Conservation (phyloP, 2,113 vertebrate species). For the Corydoras sp. region DNA sequence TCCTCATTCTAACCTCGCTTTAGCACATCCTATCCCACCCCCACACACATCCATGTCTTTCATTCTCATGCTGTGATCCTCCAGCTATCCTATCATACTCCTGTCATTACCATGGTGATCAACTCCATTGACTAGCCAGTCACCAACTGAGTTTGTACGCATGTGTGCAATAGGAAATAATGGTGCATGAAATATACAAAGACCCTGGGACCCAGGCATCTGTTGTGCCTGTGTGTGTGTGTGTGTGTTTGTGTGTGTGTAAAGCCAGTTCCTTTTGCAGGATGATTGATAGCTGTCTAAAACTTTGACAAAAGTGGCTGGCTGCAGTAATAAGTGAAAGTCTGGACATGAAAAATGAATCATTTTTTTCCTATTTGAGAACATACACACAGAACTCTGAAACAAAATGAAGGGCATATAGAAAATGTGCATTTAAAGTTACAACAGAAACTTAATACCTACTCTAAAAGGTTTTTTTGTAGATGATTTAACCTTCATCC, state of each 20-base stretch:
- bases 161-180: conserved; percentile 28
- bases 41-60: conserved; percentile 6
- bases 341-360: conserved; percentile 18
- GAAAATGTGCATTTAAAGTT: neutral
- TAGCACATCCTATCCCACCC: neutral
- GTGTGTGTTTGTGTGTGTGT: conserved; percentile 14
- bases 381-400: neutral
- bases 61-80: conserved; percentile 49
- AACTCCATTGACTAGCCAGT: conserved; percentile 49
- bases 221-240: conserved; percentile 21
- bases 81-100: conserved; percentile 50
- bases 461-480: too few species aligned
- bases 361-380: neutral
- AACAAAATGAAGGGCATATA: neutral
- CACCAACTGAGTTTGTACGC: conserved; percentile 33
- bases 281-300: conserved; percentile 17
- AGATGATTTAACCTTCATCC: too few species aligned
- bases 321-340: conserved; percentile 14
- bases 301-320: neutral
- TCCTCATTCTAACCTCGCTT: conserved; percentile 26
- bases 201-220: conserved; percentile 25
- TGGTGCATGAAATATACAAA: conserved; percentile 32
- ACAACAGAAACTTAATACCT: too few species aligned
- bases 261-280: conserved; percentile 4
- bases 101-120: conserved; percentile 55